Conservation (phyloP, 2,113 vertebrate species). For the Tragelaphus buxtoni region DNA sequence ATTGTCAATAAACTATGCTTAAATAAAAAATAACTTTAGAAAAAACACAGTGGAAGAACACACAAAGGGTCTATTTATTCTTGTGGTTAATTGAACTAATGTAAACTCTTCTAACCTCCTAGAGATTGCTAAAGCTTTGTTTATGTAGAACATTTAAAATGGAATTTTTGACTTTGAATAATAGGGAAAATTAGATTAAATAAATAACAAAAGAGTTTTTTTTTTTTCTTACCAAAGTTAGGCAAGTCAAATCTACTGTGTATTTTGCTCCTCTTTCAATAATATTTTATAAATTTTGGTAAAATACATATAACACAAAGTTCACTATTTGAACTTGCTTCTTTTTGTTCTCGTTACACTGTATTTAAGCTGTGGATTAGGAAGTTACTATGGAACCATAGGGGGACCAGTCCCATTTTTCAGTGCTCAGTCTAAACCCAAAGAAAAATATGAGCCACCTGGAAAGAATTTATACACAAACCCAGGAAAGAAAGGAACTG, state of each 20-base stretch:
- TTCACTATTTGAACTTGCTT: not conserved
- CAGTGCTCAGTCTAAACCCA: slow-evolving; percentile 77
- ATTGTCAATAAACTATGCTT: not conserved
- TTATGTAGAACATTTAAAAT: no score
- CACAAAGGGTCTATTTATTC: not conserved
- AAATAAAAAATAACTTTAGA: not conserved
- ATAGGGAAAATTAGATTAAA: not conserved
- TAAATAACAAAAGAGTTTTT: not conserved
- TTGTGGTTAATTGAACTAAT: not conserved
- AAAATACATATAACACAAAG: not conserved
- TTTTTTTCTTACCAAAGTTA: not conserved
- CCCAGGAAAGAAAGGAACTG: slow-evolving; percentile 89
- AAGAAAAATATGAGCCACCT: slow-evolving; percentile 75
- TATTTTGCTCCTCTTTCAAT: not conserved
- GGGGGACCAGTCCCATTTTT: slow-evolving; percentile 83
- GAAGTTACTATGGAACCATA: slow-evolving; percentile 89
- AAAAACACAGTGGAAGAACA: not conserved
- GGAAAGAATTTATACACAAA: slow-evolving; percentile 89
- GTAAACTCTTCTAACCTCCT: not conserved
- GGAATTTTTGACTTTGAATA: no score
- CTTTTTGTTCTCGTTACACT: not conserved
- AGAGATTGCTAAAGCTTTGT: no score
- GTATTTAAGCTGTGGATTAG: slow-evolving; percentile 81
- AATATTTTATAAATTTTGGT: slow-evolving; percentile 5
- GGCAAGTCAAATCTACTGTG: not conserved